Evolutionary conservation across 2,797 vertebrate species (phyloP).

Genomic region (Enteromius viviparus): DNA sequence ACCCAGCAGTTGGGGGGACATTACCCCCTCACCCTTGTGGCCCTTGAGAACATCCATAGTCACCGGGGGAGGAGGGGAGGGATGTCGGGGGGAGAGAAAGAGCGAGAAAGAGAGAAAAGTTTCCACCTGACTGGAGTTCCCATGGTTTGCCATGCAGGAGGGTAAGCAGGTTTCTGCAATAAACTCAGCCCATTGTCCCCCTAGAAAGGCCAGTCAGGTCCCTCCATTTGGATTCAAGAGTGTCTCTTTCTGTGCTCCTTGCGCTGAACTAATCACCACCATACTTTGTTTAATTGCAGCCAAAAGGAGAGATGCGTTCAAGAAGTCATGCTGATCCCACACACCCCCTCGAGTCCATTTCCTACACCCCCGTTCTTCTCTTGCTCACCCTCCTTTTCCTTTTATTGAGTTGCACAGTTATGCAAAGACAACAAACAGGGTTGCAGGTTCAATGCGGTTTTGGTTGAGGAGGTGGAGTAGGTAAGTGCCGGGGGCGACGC

Average conservation of each 20-base stretch:
- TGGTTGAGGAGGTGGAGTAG: conserved; percentile 67
- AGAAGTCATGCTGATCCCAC: conserved; percentile 95
- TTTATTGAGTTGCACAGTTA: conserved; percentile 92
- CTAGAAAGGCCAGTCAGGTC: conserved; percentile 99
- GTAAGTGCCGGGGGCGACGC: conserved; percentile 84
- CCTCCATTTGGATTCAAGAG: conserved; percentile 99
- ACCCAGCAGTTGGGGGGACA: conserved; percentile 90
- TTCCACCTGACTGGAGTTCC: conserved; percentile 99
- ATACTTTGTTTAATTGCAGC: conserved; percentile 99
- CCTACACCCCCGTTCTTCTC: conserved; percentile 67
- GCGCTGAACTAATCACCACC: conserved; percentile 99
- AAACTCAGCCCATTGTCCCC: conserved; percentile 97
- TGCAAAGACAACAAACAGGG: conserved; percentile 93
- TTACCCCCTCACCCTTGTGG: conserved; percentile 84
- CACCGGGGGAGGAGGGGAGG: conserved; percentile 49
- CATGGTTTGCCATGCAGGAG: conserved; percentile 96
- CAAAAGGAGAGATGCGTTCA: conserved; percentile 98
- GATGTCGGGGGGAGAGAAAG: conserved; percentile 59
- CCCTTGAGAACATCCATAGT: conserved; percentile 89
- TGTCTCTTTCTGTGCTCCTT: conserved; percentile 98
- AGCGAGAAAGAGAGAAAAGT: conserved; percentile 76
- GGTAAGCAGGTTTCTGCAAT: conserved; percentile 99
- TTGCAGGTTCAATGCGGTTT: conserved; percentile 87
- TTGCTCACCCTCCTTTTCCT: conserved; percentile 68
- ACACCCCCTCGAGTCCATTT: conserved; percentile 51